Evolutionary conservation across 2,888 invertebrate genomes (phyloP), one percentile per base, ranked within the genome.

Genomic region (Lycophotia porphyrea): DNA sequence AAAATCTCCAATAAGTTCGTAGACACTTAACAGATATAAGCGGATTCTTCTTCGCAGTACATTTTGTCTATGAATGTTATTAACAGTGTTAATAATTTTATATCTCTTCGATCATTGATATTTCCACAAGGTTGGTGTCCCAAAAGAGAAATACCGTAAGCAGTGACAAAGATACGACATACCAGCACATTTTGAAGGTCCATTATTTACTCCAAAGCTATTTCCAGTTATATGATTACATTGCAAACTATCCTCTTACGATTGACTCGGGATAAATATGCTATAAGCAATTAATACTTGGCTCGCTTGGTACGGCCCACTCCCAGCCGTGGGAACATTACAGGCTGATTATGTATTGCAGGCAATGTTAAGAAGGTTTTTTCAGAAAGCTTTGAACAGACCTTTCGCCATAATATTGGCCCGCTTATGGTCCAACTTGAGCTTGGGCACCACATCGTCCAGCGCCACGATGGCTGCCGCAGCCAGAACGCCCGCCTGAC

Each of bases 401-500:
- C 98, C 98, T 94, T 97, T 94, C 5, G 98, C 98, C 71, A 99
- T 97, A 72, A 94, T 92, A 68, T 94, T 93, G 0, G 98, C 97
- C 67, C 97, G 97, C 71, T 96, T 95, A 93, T 99, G 99, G 94
- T 99, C 99, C 0, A 97, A 96, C 5, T 93, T 93, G 47, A 99
- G 96, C 61, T 97, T 95, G 0, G 98, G 98, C 11, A 98, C 97
- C 88, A 98, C 97, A 81, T 98, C 97, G 76, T 98, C 98, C n/a
- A 99, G 92, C 0, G 98, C 98, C 42, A 98, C 98, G 7, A 98
- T 90, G 0, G 99, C 99, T 1, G 99, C 98, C 0, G 99, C 99
- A 0, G 99, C 99, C 71, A 99, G 91, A 66, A 99, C 97, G 9
- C 99, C 99, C 60, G 97, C 97, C 95, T 99, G 99, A 74, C 99